Base-by-base conservation (phyloP, 1,140 invertebrate species). In the Sinonovacula constricta region DNA sequence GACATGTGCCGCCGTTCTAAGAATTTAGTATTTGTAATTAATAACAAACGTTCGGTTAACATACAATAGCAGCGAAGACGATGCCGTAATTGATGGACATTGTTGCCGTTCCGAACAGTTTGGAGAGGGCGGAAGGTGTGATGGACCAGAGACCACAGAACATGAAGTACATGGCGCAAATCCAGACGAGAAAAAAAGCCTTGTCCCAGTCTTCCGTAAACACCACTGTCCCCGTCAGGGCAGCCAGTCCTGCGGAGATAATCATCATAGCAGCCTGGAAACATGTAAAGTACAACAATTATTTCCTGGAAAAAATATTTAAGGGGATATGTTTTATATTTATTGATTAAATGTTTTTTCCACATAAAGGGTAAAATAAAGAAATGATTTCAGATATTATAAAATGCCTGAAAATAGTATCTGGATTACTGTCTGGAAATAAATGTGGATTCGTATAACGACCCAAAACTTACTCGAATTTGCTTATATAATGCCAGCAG, bases 1-100 rank as follows among this genome's bases (percentile, higher is more conserved):
- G 7, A 45, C 39, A 10, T 45, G 39, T 45, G 18, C 7, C 18
- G 18, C 18, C 18, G 39, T 45, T 7, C 7, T 45, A 18, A 10
- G 39, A 10, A 45, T 45, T 45, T 45, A 45, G 7, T 18, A 45
- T 45, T 10, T 45, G 39, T 45, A 18, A 10, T 45, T 45, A 10
- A 45, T 45, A 45, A 10, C 7, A 45, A 45, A 45, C 18, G 7
- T 45, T 45, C 7, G 18, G 39, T 45, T 45, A 15, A 69, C 66
- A 54, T 31, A 69, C 66, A 26, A 54, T 39, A 15, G 45, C 66
- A 7, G 33, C 24, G 18, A 26, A 18, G n/a, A 53, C 24, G n/a
- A 69, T 45, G 10, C 66, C 66, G n/a, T 51, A 51, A 14, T 31
- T 54, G 18, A 69, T 1, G 22, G 66, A n/a, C 66, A 69, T 69